Base-by-base conservation (phyloP, 2,888 invertebrate genomes). In the Agrochola litura region DNA sequence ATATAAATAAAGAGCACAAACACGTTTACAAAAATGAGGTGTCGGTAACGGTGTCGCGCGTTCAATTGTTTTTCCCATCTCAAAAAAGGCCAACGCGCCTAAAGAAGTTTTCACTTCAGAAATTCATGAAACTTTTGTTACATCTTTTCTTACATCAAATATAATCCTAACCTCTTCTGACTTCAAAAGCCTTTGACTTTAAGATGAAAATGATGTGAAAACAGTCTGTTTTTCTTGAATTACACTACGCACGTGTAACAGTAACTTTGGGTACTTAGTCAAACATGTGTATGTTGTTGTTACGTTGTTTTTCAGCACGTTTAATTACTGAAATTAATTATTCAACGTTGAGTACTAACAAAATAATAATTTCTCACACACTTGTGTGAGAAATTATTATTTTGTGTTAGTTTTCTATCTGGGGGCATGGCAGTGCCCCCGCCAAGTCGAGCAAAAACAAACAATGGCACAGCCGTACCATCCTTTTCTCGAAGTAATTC, bases 211-310 rank as follows among this genome's bases (percentile, higher is more conserved):
- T 52, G 14, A 66, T 16, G 19, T n/a, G 60, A 58, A 61, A 46
- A 66, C 4, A 25, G 3, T 60, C 6, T 79, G 73, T 84, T 66
- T 63, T 84, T 79, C 66, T 80, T 79, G 22, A 63, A 58, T 79
- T 49, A 58, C 46, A 66, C 25, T 37, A 10, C 10, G 30, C 61
- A 54, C 63, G 46, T 67, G 63, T 78, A 72, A 63, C 9, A 43
- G 19, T 65, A 65, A 30, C 6, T 82, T 52, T 22, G 16, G n/a
- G 16, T 58, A 64, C 30, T 63, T 22, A 30, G 12, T 43, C 14
- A 19, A 30, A 75, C 30, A 56, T 16, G 56, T 56, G 60, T 58
- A 22, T 25, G 30, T 54, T 19, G n/a, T 54, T 64, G 5, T 76
- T 58, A 22, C 6, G 64, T 66, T 8, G 37, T 41, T 66, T 54